Evolutionary conservation across 2,113 vertebrate genomes (phyloP), one percentile per base, ranked within the genome.

Genomic region (Tupaia chinensis): DNA sequence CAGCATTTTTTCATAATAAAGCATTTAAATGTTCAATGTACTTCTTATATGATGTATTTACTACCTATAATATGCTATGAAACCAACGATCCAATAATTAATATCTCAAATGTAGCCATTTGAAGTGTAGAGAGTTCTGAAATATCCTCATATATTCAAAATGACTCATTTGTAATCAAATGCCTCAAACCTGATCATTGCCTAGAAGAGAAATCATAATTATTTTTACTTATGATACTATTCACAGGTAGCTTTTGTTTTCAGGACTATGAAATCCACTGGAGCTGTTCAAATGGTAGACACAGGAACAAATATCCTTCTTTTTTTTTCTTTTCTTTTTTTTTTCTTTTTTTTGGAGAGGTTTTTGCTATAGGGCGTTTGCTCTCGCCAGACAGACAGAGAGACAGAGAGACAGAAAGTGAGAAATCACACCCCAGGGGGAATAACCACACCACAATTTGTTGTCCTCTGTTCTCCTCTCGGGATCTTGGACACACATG

Each of bases 61-160:
- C 25, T 72, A 32, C 7, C 20, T 44, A 82, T 14, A 23, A 86
- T 61, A 5, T 56, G 12, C 54, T 60, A 66, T 61, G 81, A 88
- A 93, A 66, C 3, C 61, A 66, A 16, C 12, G 61, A 10, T 53
- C 17, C 69, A 93, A 79, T 53, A 85, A 77, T 87, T 82, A 66
- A 72, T 61, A 86, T 22, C 17, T 58, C 32, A 79, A 90, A 81
- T 29, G 72, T 0, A 89, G 44, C 9, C 76, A 73, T 77, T 87
- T 77, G 58, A 25, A 93, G 68, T 61, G 17, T 82, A 56, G 7
- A 63, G 78, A 32, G 8, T 74, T 95, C 87, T 90, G 9, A 86
- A 92, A 85, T 87, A 72, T 17, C 13, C 29, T 76, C 66, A 56
- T 70, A 72, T 78, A 77, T 87, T 73, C 12, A 79, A 93, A 95